Base-by-base conservation (phyloP, 2,888 invertebrate genomes). In the Sceliomorpha sp. region DNA sequence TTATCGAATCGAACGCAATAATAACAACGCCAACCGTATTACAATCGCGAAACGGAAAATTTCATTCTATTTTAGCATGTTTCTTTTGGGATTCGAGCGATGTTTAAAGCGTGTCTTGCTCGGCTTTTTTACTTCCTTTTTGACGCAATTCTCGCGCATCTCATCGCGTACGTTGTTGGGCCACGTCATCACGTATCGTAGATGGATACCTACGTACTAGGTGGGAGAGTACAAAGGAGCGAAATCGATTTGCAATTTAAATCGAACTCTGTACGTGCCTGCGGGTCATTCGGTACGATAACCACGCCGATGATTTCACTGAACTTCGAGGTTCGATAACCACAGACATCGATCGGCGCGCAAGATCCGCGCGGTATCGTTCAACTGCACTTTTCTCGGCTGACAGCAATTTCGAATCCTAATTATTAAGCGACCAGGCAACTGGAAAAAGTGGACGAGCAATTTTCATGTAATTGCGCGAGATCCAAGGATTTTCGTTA, bases 241-340 rank as follows among this genome's bases (percentile, higher is more conserved):
- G 81, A 83, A 82, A 83, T 83, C 84, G 83, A 85, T 85, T 85
- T 85, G 85, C 85, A 85, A 85, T 85, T 85, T 83, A 85, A 85
- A 85, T 85, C 81, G 77, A 77, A 77, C 82, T 76, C 73, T 70
- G 79, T 83, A 84, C 83, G 83, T 85, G 84, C 82, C 80, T 82
- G 77, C 83, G 76, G 82, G 80, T 85, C 83, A 80, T 81, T 81
- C 83, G 75, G 81, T 78, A 73, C 72, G 71, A 74, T 73, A 64
- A 64, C 67, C 70, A 73, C 73, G 72, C 72, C 74, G 78, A 81
- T 82, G 78, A 78, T 80, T 79, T 79, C 76, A 74, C 74, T 75
- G 76, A 76, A 76, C 74, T 74, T 74, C 70, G 70, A 70, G 75
- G 69, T 73, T 76, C 76, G 80, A 80, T 80, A 79, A 60, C 78